A percentile compares a stretch with the other conserved stretches of the same genome.
Evolutionary conservation across 2,113 vertebrate species (phyloP).

Genomic region (Callionymus lyra): DNA sequence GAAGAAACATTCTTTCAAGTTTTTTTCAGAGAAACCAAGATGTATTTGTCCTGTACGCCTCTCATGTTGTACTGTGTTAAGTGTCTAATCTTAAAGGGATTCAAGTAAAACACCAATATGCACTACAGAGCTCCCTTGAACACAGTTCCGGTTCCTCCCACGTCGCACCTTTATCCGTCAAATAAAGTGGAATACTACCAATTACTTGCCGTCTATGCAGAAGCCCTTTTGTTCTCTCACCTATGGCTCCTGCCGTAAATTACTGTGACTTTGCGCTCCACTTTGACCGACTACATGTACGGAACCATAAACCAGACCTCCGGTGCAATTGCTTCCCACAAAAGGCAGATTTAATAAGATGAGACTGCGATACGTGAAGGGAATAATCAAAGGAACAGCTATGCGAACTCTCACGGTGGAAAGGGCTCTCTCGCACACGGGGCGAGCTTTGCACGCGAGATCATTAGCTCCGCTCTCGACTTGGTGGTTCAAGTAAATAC

Average conservation of each 20-base stretch:
- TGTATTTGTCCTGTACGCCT: no score
- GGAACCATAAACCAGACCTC: slow-evolving; percentile 36
- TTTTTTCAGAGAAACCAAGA: no score
- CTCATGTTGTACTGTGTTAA: no score
- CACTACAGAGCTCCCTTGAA: no score
- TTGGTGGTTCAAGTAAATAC: no score
- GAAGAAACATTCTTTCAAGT: no score
- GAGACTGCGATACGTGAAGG: slow-evolving; percentile 6
- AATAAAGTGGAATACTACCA: slow-evolving; percentile 8
- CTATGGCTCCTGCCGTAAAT: slow-evolving; percentile 13
- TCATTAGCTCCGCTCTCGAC: no score
- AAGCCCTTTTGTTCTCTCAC: slow-evolving; percentile 6
- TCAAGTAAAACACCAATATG: no score
- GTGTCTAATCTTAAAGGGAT: no score
- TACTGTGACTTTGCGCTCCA: slow-evolving; percentile 6
- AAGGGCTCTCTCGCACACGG: slow-evolving; percentile 10
- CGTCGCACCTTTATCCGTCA: slow-evolving; percentile 1
- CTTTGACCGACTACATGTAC: slow-evolving; percentile 20
- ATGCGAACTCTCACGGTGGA: slow-evolving; percentile 5
- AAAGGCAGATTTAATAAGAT: slow-evolving; percentile 37
- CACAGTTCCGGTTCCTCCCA: not conserved
- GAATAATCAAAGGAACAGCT: slow-evolving; percentile 9
- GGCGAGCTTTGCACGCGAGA: not conserved
- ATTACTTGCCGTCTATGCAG: slow-evolving; percentile 6
- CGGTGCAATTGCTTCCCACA: slow-evolving; percentile 32